A percentile compares a stretch with the other conserved stretches of the same genome.
Evolutionary conservation across 2,113 vertebrate genomes (phyloP).

Genomic region (Onychostoma macrolepis): DNA sequence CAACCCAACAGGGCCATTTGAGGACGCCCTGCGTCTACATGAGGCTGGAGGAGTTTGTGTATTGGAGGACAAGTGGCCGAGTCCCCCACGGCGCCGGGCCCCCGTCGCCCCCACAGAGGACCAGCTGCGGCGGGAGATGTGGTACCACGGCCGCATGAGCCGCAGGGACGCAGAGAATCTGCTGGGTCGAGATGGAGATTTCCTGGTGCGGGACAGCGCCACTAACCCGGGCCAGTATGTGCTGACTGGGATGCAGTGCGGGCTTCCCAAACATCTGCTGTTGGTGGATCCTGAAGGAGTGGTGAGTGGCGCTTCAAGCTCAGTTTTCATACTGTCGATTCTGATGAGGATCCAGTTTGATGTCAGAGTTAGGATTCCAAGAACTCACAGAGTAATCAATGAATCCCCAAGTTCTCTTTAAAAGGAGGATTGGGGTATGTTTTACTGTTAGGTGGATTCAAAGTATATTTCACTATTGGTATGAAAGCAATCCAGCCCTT

Average conservation of each 20-base stretch:
- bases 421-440: background rate
- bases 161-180: conserved; percentile 88
- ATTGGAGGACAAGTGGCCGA: conserved; percentile 89
- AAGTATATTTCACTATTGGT: background rate
- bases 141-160: conserved; percentile 97
- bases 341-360: background rate
- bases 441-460: background rate
- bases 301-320: conserved; percentile 77
- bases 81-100: conserved; percentile 85
- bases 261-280: conserved; percentile 92
- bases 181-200: conserved; percentile 88
- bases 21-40: conserved; percentile 92
- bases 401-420: background rate
- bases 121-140: conserved; percentile 86
- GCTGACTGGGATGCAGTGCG: conserved; percentile 91
- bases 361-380: background rate
- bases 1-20: conserved; percentile 84
- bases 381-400: background rate
- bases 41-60: conserved; percentile 72
- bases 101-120: conserved; percentile 92
- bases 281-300: conserved; percentile 97
- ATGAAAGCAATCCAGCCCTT: background rate
- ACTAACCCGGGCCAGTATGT: conserved; percentile 96
- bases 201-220: conserved; percentile 92
- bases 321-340: background rate